Conservation (phyloP, 2,797 vertebrate species). For the Rhinella marina region DNA sequence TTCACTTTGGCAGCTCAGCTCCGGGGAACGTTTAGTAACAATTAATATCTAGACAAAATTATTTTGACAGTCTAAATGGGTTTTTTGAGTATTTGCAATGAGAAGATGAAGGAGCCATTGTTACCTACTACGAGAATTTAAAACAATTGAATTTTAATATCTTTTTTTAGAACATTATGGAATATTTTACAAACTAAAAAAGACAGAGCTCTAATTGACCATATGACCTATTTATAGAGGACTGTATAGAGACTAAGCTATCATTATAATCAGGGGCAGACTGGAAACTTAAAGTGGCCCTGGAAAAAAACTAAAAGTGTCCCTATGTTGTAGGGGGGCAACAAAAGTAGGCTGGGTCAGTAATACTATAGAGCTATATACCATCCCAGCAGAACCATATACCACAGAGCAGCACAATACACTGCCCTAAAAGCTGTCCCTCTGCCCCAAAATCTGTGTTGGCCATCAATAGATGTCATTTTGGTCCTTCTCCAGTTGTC, state of each 20-base stretch:
- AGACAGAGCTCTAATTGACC: background rate
- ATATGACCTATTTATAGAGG: background rate
- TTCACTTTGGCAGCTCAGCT: constrained; percentile 26
- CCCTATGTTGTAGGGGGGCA: too few relatives aligned
- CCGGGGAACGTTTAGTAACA: background rate
- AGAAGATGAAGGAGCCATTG: background rate
- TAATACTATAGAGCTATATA: too few relatives aligned
- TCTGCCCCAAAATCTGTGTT: too few relatives aligned
- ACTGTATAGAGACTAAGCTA: background rate
- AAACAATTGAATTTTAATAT: background rate
- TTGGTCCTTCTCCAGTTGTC: too few relatives aligned
- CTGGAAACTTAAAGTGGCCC: too few relatives aligned
- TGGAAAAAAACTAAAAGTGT: too few relatives aligned
- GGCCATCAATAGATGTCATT: too few relatives aligned
- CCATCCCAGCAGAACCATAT: too few relatives aligned
- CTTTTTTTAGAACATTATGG: background rate
- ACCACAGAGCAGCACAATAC: too few relatives aligned
- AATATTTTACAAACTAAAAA: background rate
- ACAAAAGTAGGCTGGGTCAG: too few relatives aligned
- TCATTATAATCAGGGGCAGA: background rate
- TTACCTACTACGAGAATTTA: background rate
- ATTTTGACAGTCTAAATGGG: background rate
- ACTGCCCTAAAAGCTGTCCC: too few relatives aligned
- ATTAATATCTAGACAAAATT: constrained; percentile 1
- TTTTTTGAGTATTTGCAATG: background rate